A percentile compares a stretch with the other conserved stretches of the same genome.
phyloP scores from a whole-genome alignment of 2,888 invertebrate species.

The Drosophila macrospina region DNA sequence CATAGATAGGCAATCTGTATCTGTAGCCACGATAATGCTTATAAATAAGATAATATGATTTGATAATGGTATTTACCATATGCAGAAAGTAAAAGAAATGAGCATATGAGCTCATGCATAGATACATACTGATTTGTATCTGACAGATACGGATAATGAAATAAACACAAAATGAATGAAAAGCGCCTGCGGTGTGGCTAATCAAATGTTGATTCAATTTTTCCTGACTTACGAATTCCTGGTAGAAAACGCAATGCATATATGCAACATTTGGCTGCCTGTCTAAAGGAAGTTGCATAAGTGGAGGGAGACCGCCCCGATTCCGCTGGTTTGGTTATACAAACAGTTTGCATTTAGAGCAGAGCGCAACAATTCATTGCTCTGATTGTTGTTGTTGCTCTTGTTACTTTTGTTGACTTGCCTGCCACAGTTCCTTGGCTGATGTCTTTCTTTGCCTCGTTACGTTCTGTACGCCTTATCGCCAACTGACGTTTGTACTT shows the following conservation, averaged over 20 bases:
- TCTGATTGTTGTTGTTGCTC: conserved; percentile 47
- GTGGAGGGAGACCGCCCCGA: too few relatives aligned
- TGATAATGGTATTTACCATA: conserved; percentile 85
- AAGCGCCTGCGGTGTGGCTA: conserved; percentile 49
- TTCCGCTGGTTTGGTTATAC: conserved; percentile 48
- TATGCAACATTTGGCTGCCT: conserved; percentile 28
- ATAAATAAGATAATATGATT: conserved; percentile 85
- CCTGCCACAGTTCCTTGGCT: conserved; percentile 45
- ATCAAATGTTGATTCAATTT: conserved; percentile 56
- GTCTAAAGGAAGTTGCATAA: conserved; percentile 13
- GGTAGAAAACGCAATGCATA: conserved; percentile 25
- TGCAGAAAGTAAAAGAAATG: conserved; percentile 75
- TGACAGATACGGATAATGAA: conserved; percentile 24
- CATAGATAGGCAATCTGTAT: conserved; percentile 84
- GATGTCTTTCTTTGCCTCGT: conserved; percentile 67
- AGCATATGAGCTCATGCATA: conserved; percentile 8
- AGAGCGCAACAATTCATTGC: conserved; percentile 48
- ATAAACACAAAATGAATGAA: conserved; percentile 6
- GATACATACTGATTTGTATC: conserved; percentile 20
- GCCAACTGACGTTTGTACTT: conserved; percentile 81
- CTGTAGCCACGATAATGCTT: conserved; percentile 83
- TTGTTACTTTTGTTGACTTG: conserved; percentile 61
- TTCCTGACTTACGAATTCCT: conserved; percentile 34
- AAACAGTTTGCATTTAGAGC: conserved; percentile 77
- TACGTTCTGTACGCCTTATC: conserved; percentile 65